Evolutionary conservation across 2,113 vertebrate genomes (phyloP), one percentile per base, ranked within the genome.

Genomic region (Sisor rabdophorus): DNA sequence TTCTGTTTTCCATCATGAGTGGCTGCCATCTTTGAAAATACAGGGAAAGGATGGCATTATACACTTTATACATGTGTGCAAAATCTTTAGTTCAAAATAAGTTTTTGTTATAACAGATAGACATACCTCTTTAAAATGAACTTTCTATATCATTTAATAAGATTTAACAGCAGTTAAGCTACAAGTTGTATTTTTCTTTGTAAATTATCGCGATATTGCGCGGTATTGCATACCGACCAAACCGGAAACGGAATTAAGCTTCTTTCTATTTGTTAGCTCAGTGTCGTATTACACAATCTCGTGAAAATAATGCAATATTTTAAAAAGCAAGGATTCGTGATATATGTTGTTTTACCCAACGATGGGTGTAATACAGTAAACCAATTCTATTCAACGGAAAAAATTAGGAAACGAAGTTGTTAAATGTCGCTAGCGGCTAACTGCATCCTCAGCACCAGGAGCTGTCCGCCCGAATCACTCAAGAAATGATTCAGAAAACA

Each of bases 1-100:
- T 97, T 97, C 85, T 94, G 94, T 86, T 94, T 93, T 63, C 85
- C 85, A 80, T 96, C 95, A 87, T 97, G 95, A 84, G 93, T 88
- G 80, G 93, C 91, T 85, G 95, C 91, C 95, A 97, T 96, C 95
- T 97, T 85, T 65, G 84, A 81, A 60, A 60, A 24, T 77, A 75
- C 65, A 79, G 73, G 81, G 10, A 87, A 83, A 47, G 78, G 8
- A 10, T 10, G 32, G 7, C 6, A 26, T 48, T 26, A 16, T 16
- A 48, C 9, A 19, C n/a, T 9, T 68, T 11, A 26, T 68, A 11
- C 11, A 6, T 52, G 26, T 69, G 47, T 28, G 16, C 40, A 44
- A 2, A 52, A 50, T 5, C 13, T 26, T 15, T 1, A 15, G 13
- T 16, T 48, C 13, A 17, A 48, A 67, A 67, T 13, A 11, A 48